These are phyloP conservation scores for Periophthalmodon schlosseri DNA, from an alignment of 2,113 vertebrate species.

Conservation along the genomic window DNA sequence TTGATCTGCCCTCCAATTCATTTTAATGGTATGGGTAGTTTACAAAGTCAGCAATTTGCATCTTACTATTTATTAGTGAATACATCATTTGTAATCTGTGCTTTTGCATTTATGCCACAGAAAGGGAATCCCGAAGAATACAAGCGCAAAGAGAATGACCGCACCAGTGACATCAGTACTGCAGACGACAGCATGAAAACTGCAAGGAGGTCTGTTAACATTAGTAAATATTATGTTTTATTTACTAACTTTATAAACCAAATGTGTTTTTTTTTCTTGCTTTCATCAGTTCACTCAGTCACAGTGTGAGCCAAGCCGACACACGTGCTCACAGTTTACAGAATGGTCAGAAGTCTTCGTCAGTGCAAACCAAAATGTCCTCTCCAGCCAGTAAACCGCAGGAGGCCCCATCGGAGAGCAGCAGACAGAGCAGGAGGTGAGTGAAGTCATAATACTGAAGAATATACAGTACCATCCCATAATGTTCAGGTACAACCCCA, in stretches of 20 bases:
- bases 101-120: slow-evolving; percentile 30
- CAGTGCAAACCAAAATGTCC: slow-evolving; percentile 19
- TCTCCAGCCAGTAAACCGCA: slow-evolving; percentile 40
- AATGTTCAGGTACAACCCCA: no score
- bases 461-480: no score
- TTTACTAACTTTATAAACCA: neutral
- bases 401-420: slow-evolving; percentile 56
- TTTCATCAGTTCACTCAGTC: slow-evolving; percentile 57
- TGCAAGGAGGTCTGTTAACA: slow-evolving; percentile 60
- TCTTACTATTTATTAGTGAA: no score
- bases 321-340: slow-evolving; percentile 42
- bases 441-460: slow-evolving; percentile 14
- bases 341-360: slow-evolving; percentile 58
- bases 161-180: slow-evolving; percentile 66
- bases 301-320: slow-evolving; percentile 59
- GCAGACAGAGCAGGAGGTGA: slow-evolving; percentile 79
- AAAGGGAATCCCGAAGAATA: slow-evolving; percentile 54
- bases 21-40: no score
- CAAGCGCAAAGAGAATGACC: slow-evolving; percentile 56
- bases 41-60: no score
- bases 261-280: neutral
- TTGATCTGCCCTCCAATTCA: no score
- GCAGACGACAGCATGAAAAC: slow-evolving; percentile 69
- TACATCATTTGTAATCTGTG: neutral
- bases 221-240: neutral